Evolutionary conservation across 1,140 invertebrate species (phyloP), one percentile per base, ranked within the genome.

Genomic region (Drosophila kurseongensis): DNA sequence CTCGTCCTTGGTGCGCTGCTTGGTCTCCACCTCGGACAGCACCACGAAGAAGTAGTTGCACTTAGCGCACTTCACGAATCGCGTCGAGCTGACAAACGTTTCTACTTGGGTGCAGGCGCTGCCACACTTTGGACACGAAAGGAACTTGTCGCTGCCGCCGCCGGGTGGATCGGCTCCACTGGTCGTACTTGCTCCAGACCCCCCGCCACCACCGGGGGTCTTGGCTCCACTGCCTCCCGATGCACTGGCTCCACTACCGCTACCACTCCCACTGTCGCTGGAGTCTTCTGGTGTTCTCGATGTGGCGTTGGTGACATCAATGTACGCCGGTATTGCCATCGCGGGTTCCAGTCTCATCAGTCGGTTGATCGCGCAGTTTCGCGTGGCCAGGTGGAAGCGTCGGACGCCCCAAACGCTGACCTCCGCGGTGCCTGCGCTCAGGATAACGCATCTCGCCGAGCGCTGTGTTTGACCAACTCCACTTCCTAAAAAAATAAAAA

Each of bases 31-130:
- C 89, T 99, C 97, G 67, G 97, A 98, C 44, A 99, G 94, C 12
- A 99, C 97, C n/a, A 99, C 97, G 92, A 99, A 99, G 93, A 99
- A 99, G 93, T 99, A 98, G 93, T 98, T 97, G 92, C 98, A 99
- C 92, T 99, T 99, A 90, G 98, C 98, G 93, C 98, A 99, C 93
- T 98, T 99, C 5, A 99, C 98, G 93, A 99, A 99, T 78, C 98
- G 95, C 14, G 97, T 97, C 44, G 97, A 97, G 95, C 97, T 98
- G 78, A 99, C 97, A 94, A 99, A 98, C 7, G 98, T 98, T 93
- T 98, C 98, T 56, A 99, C 97, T 93, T 98, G 97, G 12, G 97
- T 98, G 93, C 98, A 98, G 56, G 97, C 97, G 93, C 98, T 97
- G 0, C 98, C 98, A 93, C 98, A 99, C 93, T 98, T 98, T 7